phyloP scores from a whole-genome alignment of 2,797 vertebrate species.

The Pseudocheirus occidentalis region DNA sequence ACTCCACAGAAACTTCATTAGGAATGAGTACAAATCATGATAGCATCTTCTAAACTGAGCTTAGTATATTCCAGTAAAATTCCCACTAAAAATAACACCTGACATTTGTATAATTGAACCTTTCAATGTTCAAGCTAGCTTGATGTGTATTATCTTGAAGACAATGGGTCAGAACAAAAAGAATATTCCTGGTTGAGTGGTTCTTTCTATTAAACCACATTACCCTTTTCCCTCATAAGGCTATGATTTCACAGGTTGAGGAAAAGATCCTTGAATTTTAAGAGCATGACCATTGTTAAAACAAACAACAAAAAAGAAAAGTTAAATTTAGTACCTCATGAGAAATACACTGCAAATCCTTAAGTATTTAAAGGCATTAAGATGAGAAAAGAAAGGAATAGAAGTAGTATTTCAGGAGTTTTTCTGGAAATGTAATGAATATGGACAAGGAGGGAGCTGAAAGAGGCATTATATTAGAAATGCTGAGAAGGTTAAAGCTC shows the following conservation, averaged over 20 bases:
- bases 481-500: neutral
- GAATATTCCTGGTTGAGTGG: neutral
- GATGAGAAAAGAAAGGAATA: neutral
- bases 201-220: neutral
- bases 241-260: neutral
- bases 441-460: neutral
- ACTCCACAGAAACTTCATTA: neutral
- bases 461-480: neutral
- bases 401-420: neutral
- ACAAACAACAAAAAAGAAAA: neutral
- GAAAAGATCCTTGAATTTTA: neutral
- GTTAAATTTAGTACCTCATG: neutral
- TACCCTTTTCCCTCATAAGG: neutral
- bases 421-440: neutral
- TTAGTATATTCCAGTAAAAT: neutral
- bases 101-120: neutral
- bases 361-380: neutral
- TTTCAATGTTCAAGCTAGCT: neutral
- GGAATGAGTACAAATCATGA: neutral
- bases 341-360: neutral
- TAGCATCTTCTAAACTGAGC: neutral
- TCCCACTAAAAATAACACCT: constrained; percentile 10
- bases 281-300: neutral
- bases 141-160: neutral
- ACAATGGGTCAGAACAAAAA: neutral